phyloP scores from a whole-genome alignment of 2,888 invertebrate species.

The Xanthorhoe spadicearia region DNA sequence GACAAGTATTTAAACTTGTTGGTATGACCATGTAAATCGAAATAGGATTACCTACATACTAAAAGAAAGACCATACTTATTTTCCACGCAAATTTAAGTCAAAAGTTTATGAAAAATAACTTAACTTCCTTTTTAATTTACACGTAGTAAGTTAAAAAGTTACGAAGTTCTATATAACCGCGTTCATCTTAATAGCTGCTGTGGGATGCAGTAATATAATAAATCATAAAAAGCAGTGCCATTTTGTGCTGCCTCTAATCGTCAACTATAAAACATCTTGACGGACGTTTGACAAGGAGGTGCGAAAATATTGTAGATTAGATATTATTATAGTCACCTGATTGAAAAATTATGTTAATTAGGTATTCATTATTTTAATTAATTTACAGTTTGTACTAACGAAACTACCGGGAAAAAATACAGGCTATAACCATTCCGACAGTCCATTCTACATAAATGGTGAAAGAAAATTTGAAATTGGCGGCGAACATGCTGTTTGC shows the following conservation, averaged over 20 bases:
- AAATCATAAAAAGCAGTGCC: slow-evolving; percentile 42
- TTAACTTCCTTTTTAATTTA: not conserved
- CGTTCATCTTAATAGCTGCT: slow-evolving; percentile 24
- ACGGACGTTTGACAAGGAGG: slow-evolving; percentile 37
- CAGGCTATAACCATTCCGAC: too few relatives aligned
- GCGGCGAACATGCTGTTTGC: too few relatives aligned
- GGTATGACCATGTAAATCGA: too few relatives aligned
- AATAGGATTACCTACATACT: too few relatives aligned
- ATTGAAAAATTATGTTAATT: too few relatives aligned
- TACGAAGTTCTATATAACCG: slow-evolving; percentile 3
- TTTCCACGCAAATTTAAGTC: not conserved
- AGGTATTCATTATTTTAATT: too few relatives aligned
- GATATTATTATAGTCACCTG: not conserved
- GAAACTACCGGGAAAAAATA: too few relatives aligned
- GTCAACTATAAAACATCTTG: slow-evolving; percentile 43
- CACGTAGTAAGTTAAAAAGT: not conserved
- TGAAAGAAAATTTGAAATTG: too few relatives aligned
- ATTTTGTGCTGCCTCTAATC: slow-evolving; percentile 42
- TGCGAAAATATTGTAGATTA: slow-evolving; percentile 19
- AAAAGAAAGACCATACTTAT: too few relatives aligned
- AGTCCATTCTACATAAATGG: too few relatives aligned
- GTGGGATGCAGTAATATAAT: slow-evolving; percentile 35
- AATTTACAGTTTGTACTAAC: too few relatives aligned
- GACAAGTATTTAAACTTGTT: too few relatives aligned
- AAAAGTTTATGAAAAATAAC: not conserved